Evolutionary conservation across 2,797 vertebrate genomes (phyloP).

Genomic region (Tinamus major): DNA sequence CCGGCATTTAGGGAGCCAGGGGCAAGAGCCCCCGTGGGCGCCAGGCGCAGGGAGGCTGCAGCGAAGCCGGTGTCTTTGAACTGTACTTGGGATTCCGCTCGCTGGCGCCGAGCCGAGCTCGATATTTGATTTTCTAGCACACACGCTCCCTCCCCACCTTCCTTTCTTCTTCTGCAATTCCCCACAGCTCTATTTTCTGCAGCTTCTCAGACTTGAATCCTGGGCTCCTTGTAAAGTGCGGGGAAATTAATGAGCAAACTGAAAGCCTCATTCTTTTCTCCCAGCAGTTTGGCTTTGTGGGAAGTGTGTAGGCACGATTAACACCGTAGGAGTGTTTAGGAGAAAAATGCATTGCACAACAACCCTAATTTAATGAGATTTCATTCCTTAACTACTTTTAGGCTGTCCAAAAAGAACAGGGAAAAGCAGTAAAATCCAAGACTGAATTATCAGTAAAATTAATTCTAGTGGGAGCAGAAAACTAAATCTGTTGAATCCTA

Average conservation of each 20-base stretch:
- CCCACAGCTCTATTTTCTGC: not conserved
- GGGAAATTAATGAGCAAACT: slow-evolving; percentile 34
- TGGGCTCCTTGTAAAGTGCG: not conserved
- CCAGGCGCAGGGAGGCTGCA: fast-evolving
- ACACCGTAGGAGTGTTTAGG: not conserved
- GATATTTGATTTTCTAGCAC: not conserved
- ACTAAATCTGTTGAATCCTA: not conserved
- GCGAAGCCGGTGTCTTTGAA: not conserved
- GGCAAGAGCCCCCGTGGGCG: fast-evolving
- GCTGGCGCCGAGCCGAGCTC: not conserved
- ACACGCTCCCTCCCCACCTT: not conserved
- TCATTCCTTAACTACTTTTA: not conserved
- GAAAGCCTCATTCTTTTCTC: not conserved
- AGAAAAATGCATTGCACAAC: not conserved
- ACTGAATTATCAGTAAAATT: not conserved
- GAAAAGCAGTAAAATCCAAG: not conserved
- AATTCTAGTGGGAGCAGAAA: not conserved
- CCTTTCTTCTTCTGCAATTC: not conserved
- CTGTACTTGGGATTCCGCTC: not conserved
- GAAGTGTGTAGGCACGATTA: not conserved
- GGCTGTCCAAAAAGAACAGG: not conserved
- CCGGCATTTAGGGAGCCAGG: not conserved
- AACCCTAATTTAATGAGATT: slow-evolving; percentile 7
- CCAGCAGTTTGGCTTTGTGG: slow-evolving; percentile 20
- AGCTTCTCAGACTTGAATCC: not conserved